Conservation (phyloP, 1,140 invertebrate genomes). For the Holotrichia oblita region DNA sequence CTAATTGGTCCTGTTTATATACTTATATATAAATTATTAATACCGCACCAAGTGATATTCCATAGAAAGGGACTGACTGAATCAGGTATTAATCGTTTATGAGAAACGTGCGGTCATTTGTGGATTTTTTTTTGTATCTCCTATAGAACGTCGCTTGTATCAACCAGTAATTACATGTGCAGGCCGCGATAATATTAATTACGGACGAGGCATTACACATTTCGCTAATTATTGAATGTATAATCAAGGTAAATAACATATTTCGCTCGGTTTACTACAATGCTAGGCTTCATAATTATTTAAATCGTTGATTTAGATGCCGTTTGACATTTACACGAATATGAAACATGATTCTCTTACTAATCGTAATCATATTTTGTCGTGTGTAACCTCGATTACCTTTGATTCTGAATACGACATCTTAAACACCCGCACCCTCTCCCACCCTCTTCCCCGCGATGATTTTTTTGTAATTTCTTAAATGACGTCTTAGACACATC, state of each 20-base stretch:
- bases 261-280: background rate
- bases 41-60: conserved; percentile 14
- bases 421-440: no score
- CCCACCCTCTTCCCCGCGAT: no score
- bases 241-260: conserved; percentile 30
- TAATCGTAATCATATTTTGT: no score
- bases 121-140: background rate
- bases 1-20: conserved; percentile 38
- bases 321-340: background rate
- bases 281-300: background rate
- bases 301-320: background rate
- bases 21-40: conserved; percentile 29
- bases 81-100: conserved; percentile 28
- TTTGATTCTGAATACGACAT: no score
- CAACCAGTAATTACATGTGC: conserved; percentile 3
- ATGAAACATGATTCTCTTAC: no score
- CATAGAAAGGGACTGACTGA: conserved; percentile 36
- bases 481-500: no score
- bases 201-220: conserved; percentile 2
- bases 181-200: conserved; percentile 11
- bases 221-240: conserved; percentile 23
- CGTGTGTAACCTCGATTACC: no score
- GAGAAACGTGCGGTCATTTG: conserved; percentile 14
- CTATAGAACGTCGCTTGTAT: conserved; percentile 16
- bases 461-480: no score